Evolutionary conservation across 2,113 vertebrate genomes (phyloP), one percentile per base, ranked within the genome.

Genomic region (Corythornis cristatus): DNA sequence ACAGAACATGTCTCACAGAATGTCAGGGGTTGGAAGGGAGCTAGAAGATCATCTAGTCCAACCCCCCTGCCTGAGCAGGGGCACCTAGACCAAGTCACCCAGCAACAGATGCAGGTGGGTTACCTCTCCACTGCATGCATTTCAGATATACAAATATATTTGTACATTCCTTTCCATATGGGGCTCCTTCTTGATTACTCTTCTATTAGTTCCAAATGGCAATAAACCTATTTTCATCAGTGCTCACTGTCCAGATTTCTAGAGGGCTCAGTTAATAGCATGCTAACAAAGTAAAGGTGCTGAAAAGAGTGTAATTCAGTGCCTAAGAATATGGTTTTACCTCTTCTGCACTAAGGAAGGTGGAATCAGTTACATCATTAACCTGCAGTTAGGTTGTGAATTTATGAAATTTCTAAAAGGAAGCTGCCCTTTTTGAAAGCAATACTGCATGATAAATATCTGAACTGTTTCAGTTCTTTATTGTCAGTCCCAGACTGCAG

Each of bases 391-490:
- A 37, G n/a, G 12, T 67, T 22, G 37, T 50, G 64, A 70, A 22
- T 84, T 82, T 79, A 42, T 62, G 85, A 75, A 70, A 84, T 90
- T 86, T 92, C 65, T 82, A 86, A 82, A 62, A 84, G 42, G 54
- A 93, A 84, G 14, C 15, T 86, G 22, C 15, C 42, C 14, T 94
- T 88, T 88, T 42, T 53, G 31, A 87, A 94, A 83, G 23, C 22
- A 12, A 12, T 29, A 5, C 9, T 75, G 9, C 45, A 62, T 76
- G 84, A 60, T 66, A 85, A 85, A 91, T 57, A 2, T 45, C 68
- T 61, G 57, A 93, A 57, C 26, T 54, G 6, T 85, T 75, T 72
- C 48, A 84, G 15, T 62, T 86, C 65, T 77, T 92, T 67, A 70
- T 73, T 2, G 1, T 68, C 4, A 3, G n/a, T 46, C 16, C 5